Conservation (phyloP, 2,888 invertebrate species). For the Calliopum simillimum region DNA sequence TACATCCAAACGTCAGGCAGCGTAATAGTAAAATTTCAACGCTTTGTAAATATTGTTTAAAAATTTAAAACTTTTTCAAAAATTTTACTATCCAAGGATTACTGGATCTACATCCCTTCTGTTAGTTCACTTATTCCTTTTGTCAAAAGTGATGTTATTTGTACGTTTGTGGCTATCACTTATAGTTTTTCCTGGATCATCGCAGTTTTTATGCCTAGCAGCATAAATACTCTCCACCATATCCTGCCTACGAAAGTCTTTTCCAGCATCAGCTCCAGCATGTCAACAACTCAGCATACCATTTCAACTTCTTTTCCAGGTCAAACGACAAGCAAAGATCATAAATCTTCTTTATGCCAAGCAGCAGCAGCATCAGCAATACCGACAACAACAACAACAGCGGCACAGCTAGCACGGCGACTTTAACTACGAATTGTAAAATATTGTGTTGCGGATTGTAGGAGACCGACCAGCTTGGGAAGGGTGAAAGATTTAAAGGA, state of each 20-base stretch:
- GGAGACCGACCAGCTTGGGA: not conserved
- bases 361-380: not conserved
- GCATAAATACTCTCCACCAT: not conserved
- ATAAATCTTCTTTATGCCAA: constrained; percentile 47
- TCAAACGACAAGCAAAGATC: constrained; percentile 35
- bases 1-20: no score
- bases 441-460: not conserved
- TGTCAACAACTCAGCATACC: constrained; percentile 26
- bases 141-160: constrained; percentile 29
- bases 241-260: not conserved
- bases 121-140: not conserved
- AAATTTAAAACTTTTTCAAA: no score
- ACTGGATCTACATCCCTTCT: not conserved
- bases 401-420: not conserved
- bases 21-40: no score
- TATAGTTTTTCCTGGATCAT: not conserved
- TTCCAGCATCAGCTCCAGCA: not conserved
- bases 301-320: constrained; percentile 30
- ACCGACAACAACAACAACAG: not conserved
- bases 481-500: not conserved
- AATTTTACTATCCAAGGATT: no score
- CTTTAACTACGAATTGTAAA: constrained; percentile 13
- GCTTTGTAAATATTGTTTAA: no score
- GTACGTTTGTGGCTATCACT: constrained; percentile 19
- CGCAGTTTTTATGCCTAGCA: not conserved